phyloP scores from a whole-genome alignment of 2,113 vertebrate species.

The Heteronetta atricapilla region DNA sequence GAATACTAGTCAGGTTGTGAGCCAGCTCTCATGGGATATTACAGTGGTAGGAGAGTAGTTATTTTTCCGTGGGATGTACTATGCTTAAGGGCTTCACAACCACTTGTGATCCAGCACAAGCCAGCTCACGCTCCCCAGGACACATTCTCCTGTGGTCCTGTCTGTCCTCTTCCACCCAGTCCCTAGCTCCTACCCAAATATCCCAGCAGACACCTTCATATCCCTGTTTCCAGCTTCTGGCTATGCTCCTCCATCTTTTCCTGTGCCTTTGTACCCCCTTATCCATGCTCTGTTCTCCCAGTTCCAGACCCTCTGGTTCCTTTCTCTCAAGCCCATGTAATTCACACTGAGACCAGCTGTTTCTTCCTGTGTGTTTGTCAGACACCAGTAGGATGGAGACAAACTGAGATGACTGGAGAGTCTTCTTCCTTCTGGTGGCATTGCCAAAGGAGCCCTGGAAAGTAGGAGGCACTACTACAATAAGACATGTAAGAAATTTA shows the following conservation, averaged over 20 bases:
- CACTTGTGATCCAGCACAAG: background rate
- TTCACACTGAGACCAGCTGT: background rate
- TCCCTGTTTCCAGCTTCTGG: background rate
- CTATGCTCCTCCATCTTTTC: background rate
- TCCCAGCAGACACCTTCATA: background rate
- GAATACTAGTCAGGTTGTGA: background rate
- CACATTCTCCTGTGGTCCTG: background rate
- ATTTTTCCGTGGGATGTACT: background rate
- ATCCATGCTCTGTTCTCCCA: background rate
- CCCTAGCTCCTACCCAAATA: background rate
- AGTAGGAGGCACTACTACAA: background rate
- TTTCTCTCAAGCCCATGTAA: background rate
- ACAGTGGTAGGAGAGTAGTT: background rate
- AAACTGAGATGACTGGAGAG: background rate
- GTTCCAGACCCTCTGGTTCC: background rate
- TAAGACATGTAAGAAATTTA: background rate
- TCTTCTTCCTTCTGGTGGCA: background rate
- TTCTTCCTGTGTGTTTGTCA: background rate
- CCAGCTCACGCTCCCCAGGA: accelerated
- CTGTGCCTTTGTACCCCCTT: background rate
- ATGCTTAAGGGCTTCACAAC: accelerated
- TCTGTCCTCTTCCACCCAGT: background rate
- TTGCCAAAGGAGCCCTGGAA: background rate
- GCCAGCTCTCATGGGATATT: background rate
- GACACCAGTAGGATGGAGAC: background rate